A percentile compares a stretch with the other conserved stretches of the same genome.
phyloP scores from a whole-genome alignment of 2,797 vertebrate genomes.

The Acomys russatus region DNA sequence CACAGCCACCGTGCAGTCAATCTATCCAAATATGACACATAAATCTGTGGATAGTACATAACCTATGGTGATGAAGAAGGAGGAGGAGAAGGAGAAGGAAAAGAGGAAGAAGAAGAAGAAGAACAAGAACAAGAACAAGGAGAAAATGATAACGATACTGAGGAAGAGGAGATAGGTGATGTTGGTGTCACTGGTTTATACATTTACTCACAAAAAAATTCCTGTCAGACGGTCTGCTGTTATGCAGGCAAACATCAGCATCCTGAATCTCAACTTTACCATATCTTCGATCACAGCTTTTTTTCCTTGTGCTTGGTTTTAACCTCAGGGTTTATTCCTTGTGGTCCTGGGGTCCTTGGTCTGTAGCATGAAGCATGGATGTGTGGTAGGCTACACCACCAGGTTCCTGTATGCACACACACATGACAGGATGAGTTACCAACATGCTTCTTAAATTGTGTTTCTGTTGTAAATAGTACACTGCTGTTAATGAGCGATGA shows the following conservation, averaged over 20 bases:
- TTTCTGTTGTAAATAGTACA: neutral
- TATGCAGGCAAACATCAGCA: neutral
- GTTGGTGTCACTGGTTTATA: neutral
- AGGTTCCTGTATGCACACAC: neutral
- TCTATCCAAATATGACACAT: neutral
- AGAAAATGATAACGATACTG: too few species aligned
- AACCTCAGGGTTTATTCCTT: neutral
- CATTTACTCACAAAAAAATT: too few species aligned
- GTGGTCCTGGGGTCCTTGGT: too few species aligned
- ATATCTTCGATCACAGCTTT: too few species aligned
- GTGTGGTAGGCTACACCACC: neutral
- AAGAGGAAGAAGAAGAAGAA: too few species aligned
- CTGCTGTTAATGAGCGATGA: neutral
- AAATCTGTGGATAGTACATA: neutral
- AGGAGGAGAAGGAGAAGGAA: too few species aligned
- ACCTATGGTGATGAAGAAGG: neutral
- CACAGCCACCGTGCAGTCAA: too few species aligned
- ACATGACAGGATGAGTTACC: too few species aligned
- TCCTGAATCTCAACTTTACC: neutral
- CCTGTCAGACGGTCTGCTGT: neutral
- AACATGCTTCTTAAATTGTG: neutral
- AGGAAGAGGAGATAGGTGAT: neutral
- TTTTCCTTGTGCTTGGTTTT: neutral
- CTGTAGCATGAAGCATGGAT: neutral
- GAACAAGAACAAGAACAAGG: too few species aligned